Percentiles rank a stretch among this genome's conserved stretches.
phyloP scores from a whole-genome alignment of 2,113 vertebrate genomes.

The Nipponia nippon region DNA sequence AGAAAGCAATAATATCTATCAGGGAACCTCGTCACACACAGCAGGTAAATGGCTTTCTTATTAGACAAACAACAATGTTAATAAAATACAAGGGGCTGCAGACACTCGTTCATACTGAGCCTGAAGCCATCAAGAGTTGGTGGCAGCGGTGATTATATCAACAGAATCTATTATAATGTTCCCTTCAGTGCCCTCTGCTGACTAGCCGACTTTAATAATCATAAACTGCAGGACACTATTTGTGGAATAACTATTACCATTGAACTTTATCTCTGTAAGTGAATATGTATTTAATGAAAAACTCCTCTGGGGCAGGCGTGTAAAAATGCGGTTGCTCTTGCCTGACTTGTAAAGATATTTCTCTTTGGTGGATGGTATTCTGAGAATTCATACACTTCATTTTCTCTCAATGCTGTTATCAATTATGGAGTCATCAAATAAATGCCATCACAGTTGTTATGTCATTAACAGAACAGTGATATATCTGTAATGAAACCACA shows the following conservation, averaged over 20 bases:
- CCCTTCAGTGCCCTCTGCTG: slow-evolving; percentile 3
- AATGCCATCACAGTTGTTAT: neutral
- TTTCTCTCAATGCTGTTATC: neutral
- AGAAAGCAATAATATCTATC: neutral
- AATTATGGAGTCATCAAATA: neutral
- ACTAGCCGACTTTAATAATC: slow-evolving; percentile 36
- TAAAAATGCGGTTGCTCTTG: neutral
- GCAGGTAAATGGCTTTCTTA: slow-evolving; percentile 36
- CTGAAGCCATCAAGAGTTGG: neutral
- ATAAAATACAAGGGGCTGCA: neutral
- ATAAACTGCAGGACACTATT: slow-evolving; percentile 23
- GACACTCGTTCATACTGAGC: neutral
- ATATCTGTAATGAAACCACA: neutral
- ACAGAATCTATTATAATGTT: neutral
- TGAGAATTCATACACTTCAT: neutral
- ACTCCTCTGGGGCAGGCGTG: neutral
- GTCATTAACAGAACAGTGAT: neutral
- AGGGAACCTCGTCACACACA: neutral
- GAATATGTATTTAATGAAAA: slow-evolving; percentile 37
- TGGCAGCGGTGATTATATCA: neutral
- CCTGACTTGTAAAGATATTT: neutral
- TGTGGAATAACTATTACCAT: slow-evolving; percentile 1
- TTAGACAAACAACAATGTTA: slow-evolving; percentile 34
- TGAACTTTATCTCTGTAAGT: slow-evolving; percentile 32
- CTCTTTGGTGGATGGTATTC: neutral